Base-by-base conservation (phyloP, 2,113 vertebrate genomes). In the Hipposideros armiger region DNA sequence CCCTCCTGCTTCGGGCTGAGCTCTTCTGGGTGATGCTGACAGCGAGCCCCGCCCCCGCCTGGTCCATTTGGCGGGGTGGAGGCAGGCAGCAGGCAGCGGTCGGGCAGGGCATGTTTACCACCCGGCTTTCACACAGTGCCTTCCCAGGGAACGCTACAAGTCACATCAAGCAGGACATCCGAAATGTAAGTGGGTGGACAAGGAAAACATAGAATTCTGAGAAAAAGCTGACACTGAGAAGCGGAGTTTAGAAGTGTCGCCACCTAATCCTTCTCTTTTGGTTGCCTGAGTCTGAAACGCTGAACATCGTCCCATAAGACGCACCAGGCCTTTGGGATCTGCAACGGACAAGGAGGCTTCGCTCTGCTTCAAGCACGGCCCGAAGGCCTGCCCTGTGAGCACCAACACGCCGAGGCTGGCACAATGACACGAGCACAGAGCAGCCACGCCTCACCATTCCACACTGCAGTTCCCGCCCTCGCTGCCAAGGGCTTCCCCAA, bases 291-390 rank as follows among this genome's bases (percentile, higher is more conserved):
- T 73, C 32, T 69, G 47, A 85, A 62, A 72, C 7, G 20, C 36
- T 70, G 19, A n/a, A 26, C 9, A 3, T 32, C 32, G 40, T 1
- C 52, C 54, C 4, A 1, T 3, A 40, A 17, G 22, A 0, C 2
- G 60, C 10, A 30, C 52, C 69, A 30, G 50, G 83, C 28, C 74
- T 84, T 73, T 72, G 30, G 91, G 78, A 36, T 32, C n/a, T 3
- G 22, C 22, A 8, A 16, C 1, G 11, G 19, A 16, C 14, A 4
- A 7, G 19, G 42, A 0, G 8, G 40, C 82, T 14, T 47, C 3
- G 19, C 20, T 42, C 28, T 42, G 81, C 5, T 5, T 24, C 60
- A 1, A 0, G 3, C 10, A 8, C 1, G 14, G 45, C 22, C 67
- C 11, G 64, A 30, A 64, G n/a, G 15, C 7, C 83, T 42, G 13